Conservation (phyloP, 2,113 vertebrate genomes). For the Marmota flaviventris region DNA sequence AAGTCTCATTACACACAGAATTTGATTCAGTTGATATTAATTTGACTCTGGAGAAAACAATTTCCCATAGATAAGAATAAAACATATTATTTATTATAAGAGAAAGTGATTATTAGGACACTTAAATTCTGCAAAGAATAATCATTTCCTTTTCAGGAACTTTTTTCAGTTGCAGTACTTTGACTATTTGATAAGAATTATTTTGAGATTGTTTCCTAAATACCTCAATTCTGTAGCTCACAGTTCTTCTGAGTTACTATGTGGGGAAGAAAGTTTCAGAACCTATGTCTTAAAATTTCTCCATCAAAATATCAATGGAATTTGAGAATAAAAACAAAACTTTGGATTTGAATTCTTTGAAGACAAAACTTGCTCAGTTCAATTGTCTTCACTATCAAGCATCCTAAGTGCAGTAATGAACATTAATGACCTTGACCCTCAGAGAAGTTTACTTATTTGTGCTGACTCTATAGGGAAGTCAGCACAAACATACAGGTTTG, state of each 20-base stretch:
- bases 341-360: not conserved
- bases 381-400: not conserved
- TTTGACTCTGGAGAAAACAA: not conserved
- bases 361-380: not conserved
- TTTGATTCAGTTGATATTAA: not conserved
- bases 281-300: not conserved
- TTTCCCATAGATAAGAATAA: not conserved
- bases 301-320: not conserved
- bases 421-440: not conserved
- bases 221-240: not conserved
- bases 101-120: not conserved
- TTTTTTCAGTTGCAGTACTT: not conserved
- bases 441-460: not conserved
- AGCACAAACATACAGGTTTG: rapidly evolving
- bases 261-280: not conserved
- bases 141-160: not conserved
- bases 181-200: not conserved
- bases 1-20: not conserved
- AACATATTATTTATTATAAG: not conserved
- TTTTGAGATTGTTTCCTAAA: not conserved
- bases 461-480: rapidly evolving
- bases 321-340: not conserved
- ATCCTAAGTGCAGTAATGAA: not conserved
- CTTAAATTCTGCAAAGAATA: not conserved
- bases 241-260: not conserved